These are phyloP conservation scores for Zootoca vivipara DNA, from an alignment of 2,113 vertebrate species.

Conservation along the genomic window DNA sequence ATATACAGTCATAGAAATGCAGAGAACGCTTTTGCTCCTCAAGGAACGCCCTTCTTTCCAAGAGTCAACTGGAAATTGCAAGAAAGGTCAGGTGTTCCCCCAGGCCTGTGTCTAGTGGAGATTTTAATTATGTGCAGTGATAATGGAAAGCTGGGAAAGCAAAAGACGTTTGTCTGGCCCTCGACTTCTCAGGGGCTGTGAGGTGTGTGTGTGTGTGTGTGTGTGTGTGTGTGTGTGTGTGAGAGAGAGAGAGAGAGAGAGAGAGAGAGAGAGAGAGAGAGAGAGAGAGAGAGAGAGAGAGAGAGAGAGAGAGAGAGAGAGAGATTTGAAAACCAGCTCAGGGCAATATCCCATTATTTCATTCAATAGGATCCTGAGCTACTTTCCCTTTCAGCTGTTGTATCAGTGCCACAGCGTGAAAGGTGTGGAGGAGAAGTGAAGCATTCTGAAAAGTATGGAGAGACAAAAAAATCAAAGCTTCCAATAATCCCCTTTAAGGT, in stretches of 20 bases:
- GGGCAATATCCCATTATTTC: background rate
- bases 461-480: background rate
- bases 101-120: constrained; percentile 38
- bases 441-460: background rate
- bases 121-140: constrained; percentile 25
- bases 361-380: background rate
- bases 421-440: background rate
- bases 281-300: no score
- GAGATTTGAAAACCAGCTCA: background rate
- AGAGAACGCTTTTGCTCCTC: background rate
- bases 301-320: no score
- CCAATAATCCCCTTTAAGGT: background rate
- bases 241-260: no score
- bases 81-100: constrained; percentile 52
- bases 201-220: background rate
- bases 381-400: background rate
- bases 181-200: background rate
- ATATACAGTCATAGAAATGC: background rate
- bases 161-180: background rate
- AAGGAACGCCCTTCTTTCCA: background rate
- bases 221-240: no score
- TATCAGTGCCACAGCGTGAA: background rate
- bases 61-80: background rate
- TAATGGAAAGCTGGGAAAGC: background rate
- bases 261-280: no score